Conservation (phyloP, 2,113 vertebrate species). For the Rhabdornis inornatus region DNA sequence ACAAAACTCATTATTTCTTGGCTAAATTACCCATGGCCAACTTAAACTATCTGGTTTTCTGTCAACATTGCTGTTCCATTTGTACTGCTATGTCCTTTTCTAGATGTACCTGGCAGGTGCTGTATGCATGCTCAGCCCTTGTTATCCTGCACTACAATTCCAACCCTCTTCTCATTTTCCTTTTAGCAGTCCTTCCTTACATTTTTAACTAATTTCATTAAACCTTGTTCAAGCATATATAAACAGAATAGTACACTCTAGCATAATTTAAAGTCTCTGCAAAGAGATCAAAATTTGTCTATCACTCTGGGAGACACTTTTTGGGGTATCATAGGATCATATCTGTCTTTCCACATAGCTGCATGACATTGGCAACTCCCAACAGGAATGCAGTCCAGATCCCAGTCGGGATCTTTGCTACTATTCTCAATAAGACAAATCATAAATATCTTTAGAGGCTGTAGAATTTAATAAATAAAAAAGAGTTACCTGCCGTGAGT, state of each 20-base stretch:
- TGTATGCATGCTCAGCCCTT: fast-evolving
- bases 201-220: not conserved
- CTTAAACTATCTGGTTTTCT: not conserved
- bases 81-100: not conserved
- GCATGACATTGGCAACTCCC: not conserved
- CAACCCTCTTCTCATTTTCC: not conserved
- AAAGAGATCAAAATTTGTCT: not conserved
- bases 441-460: not conserved
- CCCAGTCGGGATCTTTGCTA: not conserved
- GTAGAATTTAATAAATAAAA: not conserved
- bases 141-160: not conserved
- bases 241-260: not conserved
- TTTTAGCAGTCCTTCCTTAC: not conserved
- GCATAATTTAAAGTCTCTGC: not conserved
- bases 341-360: not conserved
- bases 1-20: not conserved
- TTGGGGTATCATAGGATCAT: not conserved
- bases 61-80: not conserved
- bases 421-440: not conserved
- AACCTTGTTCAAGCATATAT: not conserved
- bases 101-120: not conserved
- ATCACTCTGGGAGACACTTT: not conserved
- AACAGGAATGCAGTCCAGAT: not conserved
- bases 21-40: not conserved
- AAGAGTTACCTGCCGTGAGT: not conserved